Evolutionary conservation across 2,888 invertebrate genomes (phyloP).

Genomic region (Stegophylla sp.): DNA sequence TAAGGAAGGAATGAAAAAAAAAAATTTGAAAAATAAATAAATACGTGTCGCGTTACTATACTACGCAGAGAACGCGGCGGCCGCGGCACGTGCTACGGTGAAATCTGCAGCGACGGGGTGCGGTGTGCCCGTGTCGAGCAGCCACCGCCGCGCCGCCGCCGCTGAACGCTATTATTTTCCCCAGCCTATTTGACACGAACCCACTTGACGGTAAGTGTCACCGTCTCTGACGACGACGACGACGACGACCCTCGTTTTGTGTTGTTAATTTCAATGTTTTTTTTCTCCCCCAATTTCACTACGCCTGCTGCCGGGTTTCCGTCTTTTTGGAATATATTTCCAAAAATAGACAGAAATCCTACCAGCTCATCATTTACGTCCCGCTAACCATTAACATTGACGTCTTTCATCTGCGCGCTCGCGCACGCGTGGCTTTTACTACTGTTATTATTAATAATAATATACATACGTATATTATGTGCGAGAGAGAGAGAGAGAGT

Average conservation of each 20-base stretch:
- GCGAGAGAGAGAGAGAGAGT: not conserved
- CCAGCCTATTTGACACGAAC: conserved; percentile 63
- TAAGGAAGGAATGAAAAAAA: not conserved
- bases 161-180: conserved; percentile 22
- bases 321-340: conserved; percentile 57
- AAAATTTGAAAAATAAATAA: conserved; percentile 29
- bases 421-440: conserved; percentile 55
- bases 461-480: conserved; percentile 4
- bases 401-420: conserved; percentile 57
- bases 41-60: conserved; percentile 47
- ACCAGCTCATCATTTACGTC: conserved; percentile 58
- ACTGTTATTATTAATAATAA: conserved; percentile 56
- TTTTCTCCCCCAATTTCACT: conserved; percentile 30
- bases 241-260: conserved; percentile 66
- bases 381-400: conserved; percentile 59
- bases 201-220: conserved; percentile 69
- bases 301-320: conserved; percentile 35
- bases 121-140: not conserved
- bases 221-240: conserved; percentile 60
- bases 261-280: conserved; percentile 65
- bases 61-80: too few relatives aligned
- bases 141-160: not conserved
- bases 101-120: conserved; percentile 33
- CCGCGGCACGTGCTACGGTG: conserved; percentile 50
- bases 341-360: conserved; percentile 57